A percentile compares a stretch with the other conserved stretches of the same genome.
These are phyloP conservation scores for Apis cerana DNA, from an alignment of 1,140 invertebrate genomes.

Conservation along the genomic window DNA sequence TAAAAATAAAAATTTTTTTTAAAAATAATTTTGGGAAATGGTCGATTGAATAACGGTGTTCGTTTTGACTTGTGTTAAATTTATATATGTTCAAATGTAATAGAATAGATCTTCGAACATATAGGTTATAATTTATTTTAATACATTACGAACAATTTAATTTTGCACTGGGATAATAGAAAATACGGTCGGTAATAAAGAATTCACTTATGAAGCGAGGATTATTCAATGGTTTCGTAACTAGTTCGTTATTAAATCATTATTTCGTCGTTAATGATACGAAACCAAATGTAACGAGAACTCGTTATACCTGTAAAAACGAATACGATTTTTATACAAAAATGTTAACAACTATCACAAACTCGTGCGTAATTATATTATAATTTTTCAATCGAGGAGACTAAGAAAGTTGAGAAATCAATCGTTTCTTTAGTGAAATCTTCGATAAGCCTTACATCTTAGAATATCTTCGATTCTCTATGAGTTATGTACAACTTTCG, in stretches of 20 bases:
- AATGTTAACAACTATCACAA: not conserved
- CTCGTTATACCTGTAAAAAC: not conserved
- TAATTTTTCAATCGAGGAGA: not conserved
- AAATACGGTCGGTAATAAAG: too few species aligned
- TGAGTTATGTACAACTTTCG: not conserved
- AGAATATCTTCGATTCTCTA: not conserved
- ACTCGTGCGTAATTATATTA: not conserved
- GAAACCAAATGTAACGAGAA: not conserved
- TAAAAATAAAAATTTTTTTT: too few species aligned
- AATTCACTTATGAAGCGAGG: not conserved
- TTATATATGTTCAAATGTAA: too few species aligned
- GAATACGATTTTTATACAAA: not conserved
- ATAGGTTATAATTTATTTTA: too few species aligned
- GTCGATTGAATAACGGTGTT: too few species aligned
- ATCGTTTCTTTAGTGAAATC: slow-evolving; percentile 3
- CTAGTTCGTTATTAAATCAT: not conserved
- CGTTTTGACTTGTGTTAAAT: too few species aligned
- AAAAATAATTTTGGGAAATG: too few species aligned
- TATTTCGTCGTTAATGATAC: not conserved
- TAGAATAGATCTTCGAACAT: too few species aligned
- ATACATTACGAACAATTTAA: not conserved
- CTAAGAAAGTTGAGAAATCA: not conserved
- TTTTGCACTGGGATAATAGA: too few species aligned
- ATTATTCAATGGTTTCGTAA: slow-evolving; percentile 37
- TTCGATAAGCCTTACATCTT: not conserved